Percentiles rank a stretch among this genome's conserved stretches.
These are phyloP conservation scores for Gallinago nigripennis DNA, from an alignment of 2,797 vertebrate genomes.

Conservation along the genomic window DNA sequence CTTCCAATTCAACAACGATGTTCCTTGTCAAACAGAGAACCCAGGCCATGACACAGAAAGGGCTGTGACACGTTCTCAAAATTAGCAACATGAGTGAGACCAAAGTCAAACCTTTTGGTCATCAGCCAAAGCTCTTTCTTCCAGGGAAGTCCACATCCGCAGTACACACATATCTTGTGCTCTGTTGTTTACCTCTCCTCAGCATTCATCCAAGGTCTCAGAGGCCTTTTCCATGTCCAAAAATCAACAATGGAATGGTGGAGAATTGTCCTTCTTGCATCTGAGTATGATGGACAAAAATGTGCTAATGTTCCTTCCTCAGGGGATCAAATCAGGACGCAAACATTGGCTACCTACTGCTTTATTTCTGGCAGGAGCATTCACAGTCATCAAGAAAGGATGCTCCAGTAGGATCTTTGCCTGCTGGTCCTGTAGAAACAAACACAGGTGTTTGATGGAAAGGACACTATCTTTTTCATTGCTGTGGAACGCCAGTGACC, in stretches of 20 bases:
- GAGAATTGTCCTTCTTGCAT: background rate
- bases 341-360: background rate
- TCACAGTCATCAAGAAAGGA: background rate
- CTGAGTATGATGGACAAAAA: background rate
- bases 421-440: background rate
- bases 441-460: background rate
- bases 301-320: background rate
- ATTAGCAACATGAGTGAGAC: background rate
- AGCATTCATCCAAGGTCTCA: background rate
- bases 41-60: background rate
- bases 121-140: background rate
- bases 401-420: background rate
- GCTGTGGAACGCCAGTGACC: background rate
- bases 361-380: background rate
- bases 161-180: background rate
- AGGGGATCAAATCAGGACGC: background rate
- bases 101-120: background rate
- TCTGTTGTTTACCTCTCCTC: background rate
- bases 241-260: background rate
- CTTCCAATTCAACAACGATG: background rate
- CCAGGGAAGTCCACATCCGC: background rate
- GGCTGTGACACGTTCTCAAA: background rate
- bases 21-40: background rate
- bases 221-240: background rate
- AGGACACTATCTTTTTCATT: background rate